A percentile compares a stretch with the other conserved stretches of the same genome.
phyloP scores from a whole-genome alignment of 2,113 vertebrate species.

The Ailurus styani region DNA sequence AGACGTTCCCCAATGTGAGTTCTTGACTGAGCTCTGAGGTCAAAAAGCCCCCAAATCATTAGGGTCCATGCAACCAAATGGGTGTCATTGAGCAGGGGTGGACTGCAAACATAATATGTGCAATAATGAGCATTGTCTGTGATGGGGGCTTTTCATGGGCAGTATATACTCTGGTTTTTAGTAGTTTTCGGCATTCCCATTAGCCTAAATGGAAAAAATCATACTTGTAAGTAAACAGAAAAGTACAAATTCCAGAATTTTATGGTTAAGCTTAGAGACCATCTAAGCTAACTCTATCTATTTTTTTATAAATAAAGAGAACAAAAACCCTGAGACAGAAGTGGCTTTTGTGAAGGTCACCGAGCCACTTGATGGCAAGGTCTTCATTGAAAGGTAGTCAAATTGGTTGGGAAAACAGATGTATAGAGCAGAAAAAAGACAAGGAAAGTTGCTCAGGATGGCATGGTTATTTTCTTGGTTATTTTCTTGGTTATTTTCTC shows the following conservation, averaged over 20 bases:
- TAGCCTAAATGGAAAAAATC: background rate
- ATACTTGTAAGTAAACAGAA: background rate
- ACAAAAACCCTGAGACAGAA: background rate
- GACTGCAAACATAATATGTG: background rate
- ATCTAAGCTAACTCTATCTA: background rate
- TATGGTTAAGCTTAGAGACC: background rate
- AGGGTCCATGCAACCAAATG: background rate
- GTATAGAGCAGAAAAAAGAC: background rate
- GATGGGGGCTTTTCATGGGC: background rate
- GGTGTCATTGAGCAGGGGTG: background rate
- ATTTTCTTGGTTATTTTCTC: background rate
- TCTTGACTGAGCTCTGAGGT: background rate
- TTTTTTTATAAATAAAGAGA: background rate
- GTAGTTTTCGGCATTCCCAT: background rate
- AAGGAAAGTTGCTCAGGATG: background rate
- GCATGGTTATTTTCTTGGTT: background rate
- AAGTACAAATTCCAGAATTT: background rate
- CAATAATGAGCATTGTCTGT: background rate
- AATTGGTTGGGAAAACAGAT: background rate
- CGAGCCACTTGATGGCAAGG: background rate
- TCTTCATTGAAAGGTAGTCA: background rate
- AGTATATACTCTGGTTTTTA: background rate
- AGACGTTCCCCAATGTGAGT: background rate
- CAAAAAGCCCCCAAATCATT: background rate
- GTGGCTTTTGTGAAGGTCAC: background rate